Evolutionary conservation across 1,140 invertebrate species (phyloP).

Genomic region (Archegozetes longisetosus): DNA sequence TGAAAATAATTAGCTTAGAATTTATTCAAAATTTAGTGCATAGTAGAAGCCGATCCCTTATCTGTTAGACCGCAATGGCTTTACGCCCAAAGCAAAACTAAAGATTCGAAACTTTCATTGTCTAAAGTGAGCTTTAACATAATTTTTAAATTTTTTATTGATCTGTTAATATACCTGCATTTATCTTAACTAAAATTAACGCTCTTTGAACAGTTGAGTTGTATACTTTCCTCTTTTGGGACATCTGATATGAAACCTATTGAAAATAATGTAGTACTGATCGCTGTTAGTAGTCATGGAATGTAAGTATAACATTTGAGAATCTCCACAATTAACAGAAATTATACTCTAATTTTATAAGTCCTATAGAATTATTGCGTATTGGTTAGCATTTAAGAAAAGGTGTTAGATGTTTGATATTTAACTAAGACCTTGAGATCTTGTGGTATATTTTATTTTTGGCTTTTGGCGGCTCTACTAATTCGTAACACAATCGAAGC

Average conservation of each 20-base stretch:
- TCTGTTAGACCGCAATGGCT: background rate
- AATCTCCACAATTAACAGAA: too few relatives aligned
- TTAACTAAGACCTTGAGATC: background rate
- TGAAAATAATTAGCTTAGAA: too few relatives aligned
- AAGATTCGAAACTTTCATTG: background rate
- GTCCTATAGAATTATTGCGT: too few relatives aligned
- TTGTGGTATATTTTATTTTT: background rate
- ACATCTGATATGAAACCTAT: background rate
- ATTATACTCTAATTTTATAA: too few relatives aligned
- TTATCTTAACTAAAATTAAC: background rate
- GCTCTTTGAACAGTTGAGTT: background rate
- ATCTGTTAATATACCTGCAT: background rate
- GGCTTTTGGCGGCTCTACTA: background rate
- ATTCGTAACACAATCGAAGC: background rate
- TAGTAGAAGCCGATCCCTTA: background rate
- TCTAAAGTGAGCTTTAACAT: background rate
- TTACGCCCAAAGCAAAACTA: background rate
- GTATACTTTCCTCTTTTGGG: background rate
- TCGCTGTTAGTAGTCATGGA: background rate
- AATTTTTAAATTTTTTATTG: background rate
- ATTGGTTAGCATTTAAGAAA: too few relatives aligned
- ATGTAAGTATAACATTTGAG: background rate
- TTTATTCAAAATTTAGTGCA: too few relatives aligned
- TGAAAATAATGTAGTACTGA: background rate
- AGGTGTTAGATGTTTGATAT: too few relatives aligned